phyloP scores from a whole-genome alignment of 2,113 vertebrate species.

The Coregonus clupeaformis region DNA sequence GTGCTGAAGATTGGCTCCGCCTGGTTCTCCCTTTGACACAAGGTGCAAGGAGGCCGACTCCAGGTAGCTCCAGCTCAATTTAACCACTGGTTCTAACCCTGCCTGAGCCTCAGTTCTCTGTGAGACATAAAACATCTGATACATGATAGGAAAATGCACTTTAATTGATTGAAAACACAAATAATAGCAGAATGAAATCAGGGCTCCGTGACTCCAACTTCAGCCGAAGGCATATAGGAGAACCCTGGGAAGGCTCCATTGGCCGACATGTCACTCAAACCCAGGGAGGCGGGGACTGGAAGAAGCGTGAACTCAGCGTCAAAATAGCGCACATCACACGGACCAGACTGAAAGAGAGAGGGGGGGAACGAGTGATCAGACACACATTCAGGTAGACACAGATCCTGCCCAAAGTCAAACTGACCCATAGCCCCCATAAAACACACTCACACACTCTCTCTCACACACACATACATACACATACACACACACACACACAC shows the following conservation, averaged over 20 bases:
- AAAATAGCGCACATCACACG: conserved; percentile 73
- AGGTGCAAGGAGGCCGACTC: too few species aligned
- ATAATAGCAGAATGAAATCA: conserved; percentile 2
- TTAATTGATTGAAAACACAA: neutral
- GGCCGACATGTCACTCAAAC: conserved; percentile 42
- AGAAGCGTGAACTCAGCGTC: conserved; percentile 71
- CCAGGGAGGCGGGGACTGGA: conserved; percentile 67
- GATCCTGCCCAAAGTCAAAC: too few species aligned
- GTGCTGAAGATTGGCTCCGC: too few species aligned
- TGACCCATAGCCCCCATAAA: neutral
- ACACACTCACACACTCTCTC: too few species aligned
- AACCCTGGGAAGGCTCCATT: conserved; percentile 70
- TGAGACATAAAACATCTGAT: neutral
- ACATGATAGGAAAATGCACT: neutral
- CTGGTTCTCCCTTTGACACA: too few species aligned
- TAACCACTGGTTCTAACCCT: too few species aligned
- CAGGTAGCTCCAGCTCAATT: too few species aligned
- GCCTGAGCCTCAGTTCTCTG: neutral
- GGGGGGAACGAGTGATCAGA: conserved; percentile 1
- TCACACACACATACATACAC: too few species aligned
- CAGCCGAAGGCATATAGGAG: conserved; percentile 64
- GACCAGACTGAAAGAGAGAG: conserved; percentile 59
- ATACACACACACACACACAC: neutral
- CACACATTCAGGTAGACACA: neutral
- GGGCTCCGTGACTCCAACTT: conserved; percentile 33